phyloP scores from a whole-genome alignment of 2,888 invertebrate genomes.

The Chloromyia formosa region DNA sequence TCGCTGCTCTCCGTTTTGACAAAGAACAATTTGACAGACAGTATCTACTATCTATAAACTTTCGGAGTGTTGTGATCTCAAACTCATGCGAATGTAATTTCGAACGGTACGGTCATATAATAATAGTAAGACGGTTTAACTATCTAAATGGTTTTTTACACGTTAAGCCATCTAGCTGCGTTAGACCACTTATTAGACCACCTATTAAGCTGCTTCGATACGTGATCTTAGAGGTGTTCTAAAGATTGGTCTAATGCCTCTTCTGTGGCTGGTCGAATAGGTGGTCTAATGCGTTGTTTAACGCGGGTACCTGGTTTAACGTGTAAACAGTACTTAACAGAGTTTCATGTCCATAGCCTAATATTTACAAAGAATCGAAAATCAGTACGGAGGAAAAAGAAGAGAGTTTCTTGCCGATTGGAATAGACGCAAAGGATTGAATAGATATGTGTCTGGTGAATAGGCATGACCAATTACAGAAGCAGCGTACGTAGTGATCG shows the following conservation, averaged over 20 bases:
- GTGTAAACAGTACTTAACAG: not conserved
- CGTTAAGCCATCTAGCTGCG: too few species aligned
- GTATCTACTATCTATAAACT: conserved; percentile 25
- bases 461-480: conserved; percentile 47
- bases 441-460: conserved; percentile 22
- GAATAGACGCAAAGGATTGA: conserved; percentile 25
- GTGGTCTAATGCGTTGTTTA: too few species aligned
- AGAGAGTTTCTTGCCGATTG: not conserved
- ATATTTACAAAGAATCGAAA: not conserved
- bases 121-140: too few species aligned
- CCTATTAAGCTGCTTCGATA: too few species aligned
- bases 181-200: too few species aligned
- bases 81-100: conserved; percentile 25
- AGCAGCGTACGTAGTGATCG: conserved; percentile 45
- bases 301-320: too few species aligned
- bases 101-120: too few species aligned
- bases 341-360: not conserved
- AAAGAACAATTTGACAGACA: conserved; percentile 24
- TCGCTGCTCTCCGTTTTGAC: not conserved
- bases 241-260: too few species aligned
- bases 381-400: not conserved
- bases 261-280: too few species aligned
- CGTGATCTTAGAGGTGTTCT: too few species aligned
- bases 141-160: too few species aligned
- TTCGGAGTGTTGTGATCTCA: not conserved